Percentiles rank a stretch among this genome's conserved stretches.
These are phyloP conservation scores for Cynocephalus volans DNA, from an alignment of 2,113 vertebrate species.

Conservation along the genomic window DNA sequence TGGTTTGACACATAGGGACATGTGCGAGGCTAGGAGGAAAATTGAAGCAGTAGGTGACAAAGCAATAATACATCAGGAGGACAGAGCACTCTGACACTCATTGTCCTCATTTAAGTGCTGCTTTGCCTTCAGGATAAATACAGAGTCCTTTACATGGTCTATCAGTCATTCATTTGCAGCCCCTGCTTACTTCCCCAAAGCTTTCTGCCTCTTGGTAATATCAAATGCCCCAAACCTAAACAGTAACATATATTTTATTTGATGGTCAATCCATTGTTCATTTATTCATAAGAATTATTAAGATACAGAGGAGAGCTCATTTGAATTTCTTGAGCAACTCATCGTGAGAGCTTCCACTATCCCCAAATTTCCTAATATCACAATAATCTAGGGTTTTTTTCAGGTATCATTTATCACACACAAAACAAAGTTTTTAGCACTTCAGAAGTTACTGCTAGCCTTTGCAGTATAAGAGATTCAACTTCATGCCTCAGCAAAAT, in stretches of 20 bases:
- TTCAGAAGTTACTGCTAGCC: not conserved
- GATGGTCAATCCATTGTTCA: not conserved
- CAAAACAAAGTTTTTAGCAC: not conserved
- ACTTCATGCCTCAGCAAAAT: conserved; percentile 59
- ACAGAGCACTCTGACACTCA: accelerated
- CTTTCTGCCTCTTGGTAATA: not conserved
- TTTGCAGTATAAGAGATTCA: not conserved
- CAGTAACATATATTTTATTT: not conserved
- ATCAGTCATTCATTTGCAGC: accelerated
- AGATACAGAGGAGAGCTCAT: not conserved
- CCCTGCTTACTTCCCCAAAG: not conserved
- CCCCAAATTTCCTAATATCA: not conserved
- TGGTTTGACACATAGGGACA: too few species aligned
- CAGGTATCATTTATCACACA: not conserved
- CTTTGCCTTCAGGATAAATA: not conserved
- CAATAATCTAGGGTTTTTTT: not conserved
- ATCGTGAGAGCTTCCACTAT: not conserved
- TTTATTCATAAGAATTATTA: not conserved
- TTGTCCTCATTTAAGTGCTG: not conserved
- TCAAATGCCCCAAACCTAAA: not conserved
- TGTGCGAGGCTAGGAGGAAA: not conserved
- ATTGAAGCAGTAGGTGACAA: not conserved
- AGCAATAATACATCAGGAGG: accelerated
- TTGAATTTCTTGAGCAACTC: not conserved
- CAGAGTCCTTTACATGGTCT: accelerated